Base-by-base conservation (phyloP, 2,888 invertebrate genomes). In the Sinodicranocentrus sp. region DNA sequence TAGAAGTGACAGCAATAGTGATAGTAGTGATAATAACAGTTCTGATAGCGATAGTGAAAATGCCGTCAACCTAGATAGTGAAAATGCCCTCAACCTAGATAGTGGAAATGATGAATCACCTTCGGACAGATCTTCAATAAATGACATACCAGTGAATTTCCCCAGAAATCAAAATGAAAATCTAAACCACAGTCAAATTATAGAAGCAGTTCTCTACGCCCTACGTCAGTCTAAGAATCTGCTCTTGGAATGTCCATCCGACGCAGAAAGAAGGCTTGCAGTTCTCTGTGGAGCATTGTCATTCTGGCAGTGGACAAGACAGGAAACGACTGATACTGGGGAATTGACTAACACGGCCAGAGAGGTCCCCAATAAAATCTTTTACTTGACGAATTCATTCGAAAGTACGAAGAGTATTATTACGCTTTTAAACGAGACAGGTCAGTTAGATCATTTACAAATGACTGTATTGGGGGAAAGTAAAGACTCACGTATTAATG, bases 221-320 rank as follows among this genome's bases (percentile, higher is more conserved):
- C 33, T 33, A 6, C 5, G 10, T 6, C 33, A 33, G 33, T 6
- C 5, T 6, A 33, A 33, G 10, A 33, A 33, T 10, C 33, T 61
- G 2, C 26, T 73, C 26, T 10, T 73, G 43, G 73, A 73, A 25
- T 61, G 48, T n/a, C 73, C 73, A 1, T n/a, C 44, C 2, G 28
- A 26, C 1, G 10, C 13, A 3, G 61, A 61, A 5, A 43, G 73
- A 17, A 21, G 61, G 23, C 0, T 44, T 0, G 15, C 43, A n/a
- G 39, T 48, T 23, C 39, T 73, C n/a, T 8, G 13, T 13, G 61
- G 26, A 44, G 17, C 19, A 0, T 26, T 73, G 5, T 23, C n/a
- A 6, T 73, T 26, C 33, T 63, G 26, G 8, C 61, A 73, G 5
- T 43, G 61, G 73, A 59, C 28, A 59, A 17, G 72, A 26, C 1